These are phyloP conservation scores for Limonius californicus DNA, from an alignment of 1,140 invertebrate species.

Conservation along the genomic window DNA sequence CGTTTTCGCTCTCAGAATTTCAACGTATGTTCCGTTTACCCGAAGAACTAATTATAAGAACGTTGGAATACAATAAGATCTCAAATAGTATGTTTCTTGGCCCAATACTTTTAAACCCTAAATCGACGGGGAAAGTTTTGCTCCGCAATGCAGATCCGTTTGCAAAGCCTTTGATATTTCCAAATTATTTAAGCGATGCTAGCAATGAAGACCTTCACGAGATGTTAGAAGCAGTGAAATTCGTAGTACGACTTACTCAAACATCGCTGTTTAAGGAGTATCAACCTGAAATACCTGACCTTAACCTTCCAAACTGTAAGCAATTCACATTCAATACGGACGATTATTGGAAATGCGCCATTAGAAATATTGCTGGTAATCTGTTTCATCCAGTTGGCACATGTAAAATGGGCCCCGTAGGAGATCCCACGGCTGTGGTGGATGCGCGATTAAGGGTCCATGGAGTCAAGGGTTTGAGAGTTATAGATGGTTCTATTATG, in stretches of 20 bases:
- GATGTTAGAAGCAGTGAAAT: slow-evolving; percentile 39
- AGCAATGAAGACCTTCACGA: slow-evolving; percentile 42
- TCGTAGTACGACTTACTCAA: slow-evolving; percentile 34
- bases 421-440: slow-evolving; percentile 70
- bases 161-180: slow-evolving; percentile 59
- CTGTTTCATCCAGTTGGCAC: slow-evolving; percentile 53
- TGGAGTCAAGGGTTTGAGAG: slow-evolving; percentile 70
- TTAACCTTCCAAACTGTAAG: slow-evolving; percentile 24
- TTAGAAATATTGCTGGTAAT: slow-evolving; percentile 12
- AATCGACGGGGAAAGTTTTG: slow-evolving; percentile 56
- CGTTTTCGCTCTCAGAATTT: neutral
- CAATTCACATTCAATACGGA: neutral
- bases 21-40: slow-evolving; percentile 9
- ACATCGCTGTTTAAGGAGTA: slow-evolving; percentile 42
- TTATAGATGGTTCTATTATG: slow-evolving; percentile 87
- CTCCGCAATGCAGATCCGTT: slow-evolving; percentile 57
- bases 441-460: slow-evolving; percentile 76
- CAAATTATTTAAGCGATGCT: slow-evolving; percentile 57
- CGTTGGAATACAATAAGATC: slow-evolving; percentile 21
- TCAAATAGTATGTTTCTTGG: slow-evolving; percentile 38
- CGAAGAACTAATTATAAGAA: slow-evolving; percentile 1
- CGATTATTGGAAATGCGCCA: slow-evolving; percentile 10
- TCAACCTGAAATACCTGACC: slow-evolving; percentile 57
- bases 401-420: slow-evolving; percentile 72
- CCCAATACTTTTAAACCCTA: slow-evolving; percentile 68